A percentile compares a stretch with the other conserved stretches of the same genome.
Evolutionary conservation across 2,113 vertebrate species (phyloP).

Genomic region (Coturnix japonica): DNA sequence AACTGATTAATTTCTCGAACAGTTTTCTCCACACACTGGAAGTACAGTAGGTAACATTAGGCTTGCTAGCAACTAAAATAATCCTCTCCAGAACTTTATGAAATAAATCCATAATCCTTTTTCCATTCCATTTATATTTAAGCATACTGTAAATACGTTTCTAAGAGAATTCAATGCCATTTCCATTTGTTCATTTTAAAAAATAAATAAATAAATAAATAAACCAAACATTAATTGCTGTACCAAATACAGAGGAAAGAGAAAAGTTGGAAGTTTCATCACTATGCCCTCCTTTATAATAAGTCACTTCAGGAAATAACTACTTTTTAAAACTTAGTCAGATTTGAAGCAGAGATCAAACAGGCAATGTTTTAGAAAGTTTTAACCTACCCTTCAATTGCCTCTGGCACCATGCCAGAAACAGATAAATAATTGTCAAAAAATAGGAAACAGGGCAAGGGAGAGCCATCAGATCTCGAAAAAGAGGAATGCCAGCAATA

Average conservation of each 20-base stretch:
- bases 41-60: background rate
- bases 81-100: background rate
- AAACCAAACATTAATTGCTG: background rate
- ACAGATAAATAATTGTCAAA: background rate
- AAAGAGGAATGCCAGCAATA: background rate
- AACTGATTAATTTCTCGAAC: background rate
- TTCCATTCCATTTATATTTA: background rate
- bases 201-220: background rate
- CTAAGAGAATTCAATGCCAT: background rate
- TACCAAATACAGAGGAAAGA: background rate
- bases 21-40: background rate
- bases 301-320: background rate
- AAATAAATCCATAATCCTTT: background rate
- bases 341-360: background rate
- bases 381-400: background rate
- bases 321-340: background rate
- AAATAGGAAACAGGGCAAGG: background rate
- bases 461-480: background rate
- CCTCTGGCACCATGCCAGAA: background rate
- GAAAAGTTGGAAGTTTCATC: background rate
- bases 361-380: background rate
- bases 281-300: background rate
- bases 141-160: background rate
- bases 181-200: background rate
- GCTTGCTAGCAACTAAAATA: background rate